A percentile compares a stretch with the other conserved stretches of the same genome.
Evolutionary conservation across 2,113 vertebrate genomes (phyloP).

Genomic region (Cervus canadensis): DNA sequence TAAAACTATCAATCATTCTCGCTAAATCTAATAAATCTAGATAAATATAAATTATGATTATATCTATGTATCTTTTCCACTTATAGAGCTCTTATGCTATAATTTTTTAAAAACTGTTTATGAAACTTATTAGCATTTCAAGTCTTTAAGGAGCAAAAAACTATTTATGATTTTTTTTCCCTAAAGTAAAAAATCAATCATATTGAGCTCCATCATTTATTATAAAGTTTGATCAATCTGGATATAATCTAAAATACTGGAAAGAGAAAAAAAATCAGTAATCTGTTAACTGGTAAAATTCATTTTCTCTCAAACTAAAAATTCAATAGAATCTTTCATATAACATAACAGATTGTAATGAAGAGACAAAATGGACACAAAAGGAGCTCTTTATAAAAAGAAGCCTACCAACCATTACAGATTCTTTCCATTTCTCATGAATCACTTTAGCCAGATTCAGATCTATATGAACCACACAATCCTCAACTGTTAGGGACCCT

Average conservation of each 20-base stretch:
- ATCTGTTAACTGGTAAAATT: background rate
- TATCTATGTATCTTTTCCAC: background rate
- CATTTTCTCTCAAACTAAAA: conserved; percentile 31
- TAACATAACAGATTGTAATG: background rate
- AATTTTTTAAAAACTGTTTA: background rate
- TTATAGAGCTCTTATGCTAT: background rate
- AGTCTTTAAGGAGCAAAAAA: conserved; percentile 20
- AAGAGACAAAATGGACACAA: conserved; percentile 19
- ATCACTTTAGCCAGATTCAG: conserved; percentile 93
- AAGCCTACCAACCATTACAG: conserved; percentile 88
- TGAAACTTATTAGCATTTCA: background rate
- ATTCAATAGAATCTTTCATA: background rate
- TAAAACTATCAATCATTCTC: background rate
- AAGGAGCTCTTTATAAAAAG: conserved; percentile 28
- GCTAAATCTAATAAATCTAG: conserved; percentile 11
- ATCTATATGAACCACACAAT: conserved; percentile 94
- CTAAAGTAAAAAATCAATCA: background rate
- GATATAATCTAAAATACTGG: conserved; percentile 10
- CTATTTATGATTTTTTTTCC: background rate
- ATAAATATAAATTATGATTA: background rate
- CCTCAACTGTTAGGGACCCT: conserved; percentile 90
- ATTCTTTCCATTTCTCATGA: conserved; percentile 97
- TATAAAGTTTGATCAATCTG: background rate
- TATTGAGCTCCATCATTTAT: background rate
- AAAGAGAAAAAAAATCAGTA: background rate